phyloP scores from a whole-genome alignment of 2,888 invertebrate genomes.

The Syrista parreyssii region DNA sequence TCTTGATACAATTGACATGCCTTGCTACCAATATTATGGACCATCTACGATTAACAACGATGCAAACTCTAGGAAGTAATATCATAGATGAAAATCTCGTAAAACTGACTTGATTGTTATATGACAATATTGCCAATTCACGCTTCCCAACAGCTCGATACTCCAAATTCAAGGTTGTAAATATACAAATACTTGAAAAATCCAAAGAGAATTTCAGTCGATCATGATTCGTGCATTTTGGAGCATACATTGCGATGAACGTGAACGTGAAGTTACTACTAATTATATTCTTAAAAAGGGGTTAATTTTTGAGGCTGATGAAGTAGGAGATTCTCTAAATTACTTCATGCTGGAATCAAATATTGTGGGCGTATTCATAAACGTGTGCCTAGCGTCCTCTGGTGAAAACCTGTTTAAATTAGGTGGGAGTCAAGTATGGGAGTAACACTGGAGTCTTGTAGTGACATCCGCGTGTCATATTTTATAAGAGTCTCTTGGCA shows the following conservation, averaged over 20 bases:
- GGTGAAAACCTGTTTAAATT: neutral
- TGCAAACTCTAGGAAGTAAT: too few relatives aligned
- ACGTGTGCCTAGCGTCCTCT: neutral
- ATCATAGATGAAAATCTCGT: too few relatives aligned
- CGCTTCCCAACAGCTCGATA: too few relatives aligned
- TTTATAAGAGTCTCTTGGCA: conserved; percentile 21
- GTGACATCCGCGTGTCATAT: conserved; percentile 34
- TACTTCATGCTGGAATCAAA: neutral
- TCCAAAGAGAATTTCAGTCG: neutral
- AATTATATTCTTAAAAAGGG: neutral
- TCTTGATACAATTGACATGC: neutral
- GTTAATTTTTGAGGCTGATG: neutral
- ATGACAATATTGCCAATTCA: too few relatives aligned
- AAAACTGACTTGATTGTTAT: too few relatives aligned
- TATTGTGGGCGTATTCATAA: neutral
- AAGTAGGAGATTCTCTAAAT: neutral
- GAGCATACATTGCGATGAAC: neutral
- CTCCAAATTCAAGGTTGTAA: neutral
- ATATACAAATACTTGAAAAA: neutral
- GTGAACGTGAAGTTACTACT: neutral
- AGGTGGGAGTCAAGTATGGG: neutral
- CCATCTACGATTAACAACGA: too few relatives aligned
- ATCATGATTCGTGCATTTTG: neutral
- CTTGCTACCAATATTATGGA: too few relatives aligned
- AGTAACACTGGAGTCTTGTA: neutral